Conservation (phyloP, 2,888 invertebrate genomes). For the Macropis europaea region DNA sequence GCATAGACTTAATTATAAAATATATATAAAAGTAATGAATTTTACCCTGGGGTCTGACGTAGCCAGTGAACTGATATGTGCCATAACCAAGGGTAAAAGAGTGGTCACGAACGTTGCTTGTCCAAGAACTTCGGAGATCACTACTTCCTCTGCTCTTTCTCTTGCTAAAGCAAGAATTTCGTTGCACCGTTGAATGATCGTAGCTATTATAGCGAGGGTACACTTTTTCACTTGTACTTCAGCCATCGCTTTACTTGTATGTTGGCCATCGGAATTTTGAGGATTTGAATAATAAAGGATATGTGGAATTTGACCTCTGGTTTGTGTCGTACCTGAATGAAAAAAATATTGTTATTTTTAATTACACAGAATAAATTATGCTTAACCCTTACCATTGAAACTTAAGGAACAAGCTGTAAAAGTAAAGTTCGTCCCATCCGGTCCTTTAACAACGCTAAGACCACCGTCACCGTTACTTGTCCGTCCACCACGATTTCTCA, state of each 20-base stretch:
- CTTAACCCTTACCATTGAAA: slow-evolving; percentile 86
- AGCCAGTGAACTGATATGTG: slow-evolving; percentile 91
- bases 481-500: slow-evolving; percentile 94
- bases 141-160: slow-evolving; percentile 85
- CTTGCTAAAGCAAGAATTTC: slow-evolving; percentile 89
- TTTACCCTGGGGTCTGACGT: slow-evolving; percentile 90
- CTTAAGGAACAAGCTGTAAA: slow-evolving; percentile 95
- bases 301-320: slow-evolving; percentile 96
- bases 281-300: slow-evolving; percentile 92
- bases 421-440: slow-evolving; percentile 94
- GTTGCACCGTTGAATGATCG: slow-evolving; percentile 88
- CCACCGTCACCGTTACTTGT: slow-evolving; percentile 98
- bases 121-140: slow-evolving; percentile 82
- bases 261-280: slow-evolving; percentile 82
- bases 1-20: slow-evolving; percentile 1
- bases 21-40: background rate
- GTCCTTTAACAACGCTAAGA: slow-evolving; percentile 91
- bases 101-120: slow-evolving; percentile 86
- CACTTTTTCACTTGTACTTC: slow-evolving; percentile 85
- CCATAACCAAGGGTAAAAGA: slow-evolving; percentile 90
- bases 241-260: slow-evolving; percentile 82
- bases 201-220: slow-evolving; percentile 88
- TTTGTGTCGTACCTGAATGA: slow-evolving; percentile 87
- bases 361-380: background rate
- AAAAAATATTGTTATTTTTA: background rate